These are phyloP conservation scores for Lasioglossum lativentre DNA, from an alignment of 2,888 invertebrate genomes.

Conservation along the genomic window DNA sequence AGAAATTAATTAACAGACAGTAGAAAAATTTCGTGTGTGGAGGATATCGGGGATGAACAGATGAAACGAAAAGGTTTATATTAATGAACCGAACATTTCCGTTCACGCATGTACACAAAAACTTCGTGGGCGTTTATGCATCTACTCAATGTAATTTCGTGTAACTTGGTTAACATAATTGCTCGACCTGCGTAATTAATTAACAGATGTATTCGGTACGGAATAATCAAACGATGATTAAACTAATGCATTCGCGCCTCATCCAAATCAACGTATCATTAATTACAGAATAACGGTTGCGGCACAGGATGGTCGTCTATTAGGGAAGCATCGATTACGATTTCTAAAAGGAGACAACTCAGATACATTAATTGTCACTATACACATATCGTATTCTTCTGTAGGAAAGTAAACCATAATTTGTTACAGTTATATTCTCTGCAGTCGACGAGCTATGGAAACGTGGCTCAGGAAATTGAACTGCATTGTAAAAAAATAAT, in stretches of 20 bases:
- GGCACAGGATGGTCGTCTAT: not conserved
- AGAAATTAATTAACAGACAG: not conserved
- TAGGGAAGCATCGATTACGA: not conserved
- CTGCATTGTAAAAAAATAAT: no score
- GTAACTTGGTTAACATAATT: not conserved
- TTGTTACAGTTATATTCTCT: not conserved
- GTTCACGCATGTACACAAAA: not conserved
- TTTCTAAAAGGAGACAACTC: not conserved
- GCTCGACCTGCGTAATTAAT: constrained; percentile 22
- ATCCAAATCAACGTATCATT: constrained; percentile 25
- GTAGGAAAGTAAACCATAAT: not conserved
- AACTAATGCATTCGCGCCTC: constrained; percentile 15
- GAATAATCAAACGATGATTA: constrained; percentile 37
- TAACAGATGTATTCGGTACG: constrained; percentile 9
- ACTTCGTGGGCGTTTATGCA: not conserved
- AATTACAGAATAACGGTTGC: constrained; percentile 14
- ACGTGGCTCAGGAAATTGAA: constrained; percentile 24
- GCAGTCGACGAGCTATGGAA: constrained; percentile 9
- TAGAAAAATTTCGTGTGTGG: not conserved
- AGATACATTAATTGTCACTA: not conserved
- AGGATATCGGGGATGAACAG: not conserved
- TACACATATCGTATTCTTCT: not conserved
- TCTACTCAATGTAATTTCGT: not conserved
- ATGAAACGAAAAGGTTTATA: not conserved
- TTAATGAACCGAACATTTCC: not conserved